Base-by-base conservation (phyloP, 2,797 vertebrate species). In the Antennarius maculatus region DNA sequence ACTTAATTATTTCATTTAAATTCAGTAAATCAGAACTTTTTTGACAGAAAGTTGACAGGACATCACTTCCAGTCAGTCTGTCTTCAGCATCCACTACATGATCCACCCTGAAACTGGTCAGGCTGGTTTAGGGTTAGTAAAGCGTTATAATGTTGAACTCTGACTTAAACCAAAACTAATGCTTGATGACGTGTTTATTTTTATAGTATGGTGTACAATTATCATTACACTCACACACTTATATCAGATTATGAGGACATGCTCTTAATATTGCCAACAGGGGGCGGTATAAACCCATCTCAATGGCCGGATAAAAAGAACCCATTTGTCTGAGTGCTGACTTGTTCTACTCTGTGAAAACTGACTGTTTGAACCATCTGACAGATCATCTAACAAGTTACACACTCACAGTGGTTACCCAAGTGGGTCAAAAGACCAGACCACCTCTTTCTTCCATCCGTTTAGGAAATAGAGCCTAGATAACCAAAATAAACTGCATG, bases 311-410 rank as follows among this genome's bases (percentile, higher is more conserved):
- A 48, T n/a, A 18, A 50, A 17, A 51, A 52, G 67, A 16, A 31
- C 23, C 37, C 23, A 18, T 18, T 23, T 23, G 42, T 23, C 10
- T 57, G 41, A 61, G 63, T 67, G 68, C 66, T 56, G 74, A 82
- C 54, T 69, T 61, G 46, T 56, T 55, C 56, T 11, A 27, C 61
- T 58, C 34, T 61, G 56, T 50, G 23, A 75, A 47, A 42, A 47
- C n/a, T 77, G 71, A 77, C 54, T 45, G 29, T 46, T 37, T 1
- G 13, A 42, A 10, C 7, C 76, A 23, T 23, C 23, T 68, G 65
- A 56, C 23, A 50, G 74, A 76, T 79, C 72, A 48, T 67, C 66
- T 69, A 61, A 66, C 53, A 65, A 71, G 71, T 66, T 68, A 28
- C 39, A 41, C 39, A 41, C 14, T 43, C 42, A 14, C 6, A 41